These are phyloP conservation scores for Xylota sylvarum DNA, from an alignment of 2,888 invertebrate species.

Conservation along the genomic window DNA sequence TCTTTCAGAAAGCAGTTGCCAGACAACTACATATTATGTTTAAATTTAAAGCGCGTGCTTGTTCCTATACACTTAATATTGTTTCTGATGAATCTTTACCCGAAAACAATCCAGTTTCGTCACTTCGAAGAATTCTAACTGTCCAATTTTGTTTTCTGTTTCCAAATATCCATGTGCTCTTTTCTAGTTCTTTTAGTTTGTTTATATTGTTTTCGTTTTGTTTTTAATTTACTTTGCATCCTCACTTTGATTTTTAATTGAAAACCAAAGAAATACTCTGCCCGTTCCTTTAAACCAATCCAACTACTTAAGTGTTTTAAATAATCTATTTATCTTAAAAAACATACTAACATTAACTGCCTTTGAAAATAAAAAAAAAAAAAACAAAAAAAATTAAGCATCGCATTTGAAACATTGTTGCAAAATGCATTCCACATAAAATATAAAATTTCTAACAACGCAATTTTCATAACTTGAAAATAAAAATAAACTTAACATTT, in stretches of 20 bases:
- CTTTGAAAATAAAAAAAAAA: slow-evolving; percentile 35
- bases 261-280: slow-evolving; percentile 58
- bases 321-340: slow-evolving; percentile 28
- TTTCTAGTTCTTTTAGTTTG: background rate
- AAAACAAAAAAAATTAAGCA: slow-evolving; percentile 6
- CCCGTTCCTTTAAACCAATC: slow-evolving; percentile 53
- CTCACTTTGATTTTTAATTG: slow-evolving; percentile 4
- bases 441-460: slow-evolving; percentile 20
- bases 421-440: slow-evolving; percentile 64
- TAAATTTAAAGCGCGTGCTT: too few relatives aligned
- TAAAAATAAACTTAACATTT: background rate
- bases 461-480: background rate
- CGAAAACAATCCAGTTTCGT: too few relatives aligned
- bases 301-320: slow-evolving; percentile 20
- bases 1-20: too few relatives aligned
- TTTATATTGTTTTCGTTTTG: background rate
- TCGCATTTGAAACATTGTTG: slow-evolving; percentile 52
- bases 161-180: background rate
- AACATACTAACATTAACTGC: slow-evolving; percentile 68
- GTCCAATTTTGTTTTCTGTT: background rate
- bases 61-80: too few relatives aligned
- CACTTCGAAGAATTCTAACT: too few relatives aligned
- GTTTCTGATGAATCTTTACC: too few relatives aligned
- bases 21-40: too few relatives aligned
- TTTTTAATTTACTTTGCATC: slow-evolving; percentile 3